Base-by-base conservation (phyloP, 2,797 vertebrate species). In the Muscicapa striata region DNA sequence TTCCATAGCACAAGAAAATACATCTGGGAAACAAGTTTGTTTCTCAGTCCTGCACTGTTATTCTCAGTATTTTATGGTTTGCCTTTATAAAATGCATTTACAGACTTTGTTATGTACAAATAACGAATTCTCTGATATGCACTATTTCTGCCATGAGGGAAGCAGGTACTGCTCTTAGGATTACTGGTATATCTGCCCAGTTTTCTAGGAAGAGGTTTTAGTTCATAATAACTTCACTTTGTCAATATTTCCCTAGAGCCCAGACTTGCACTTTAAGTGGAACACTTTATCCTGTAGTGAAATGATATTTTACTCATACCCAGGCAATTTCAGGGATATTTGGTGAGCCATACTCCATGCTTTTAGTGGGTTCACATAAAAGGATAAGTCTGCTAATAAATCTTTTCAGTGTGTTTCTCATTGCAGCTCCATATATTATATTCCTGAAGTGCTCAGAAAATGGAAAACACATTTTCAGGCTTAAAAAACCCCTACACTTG, bases 321-420 rank as follows among this genome's bases (percentile, higher is more conserved):
- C 66, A 77, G 49, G 54, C 89, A 93, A 85, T 95, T 96, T 91
- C 91, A 84, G 83, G 22, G 87, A 63, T 86, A 74, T 89, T 87
- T 67, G 38, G 59, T 76, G 48, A 94, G 63, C 34, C 38, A 51
- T 89, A n/a, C 76, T 66, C 78, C 57, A 75, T 52, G 68, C 46
- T 95, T 93, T 95, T 91, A 95, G 68, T 90, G 66, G 52, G 45
- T 94, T 84, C 83, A 85, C 64, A 85, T 88, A 93, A 94, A 95
- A 59, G 40, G 64, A 30, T 91, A 78, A 82, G 38, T 73, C 59
- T 93, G 16, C 55, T 79, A 64, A 68, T 84, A 94, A 94, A 91
- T 40, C 48, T 89, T 68, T 54, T 9, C 48, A 73, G 14, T 2
- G 9, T 34, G 38, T 41, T 90, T 57, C 70, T n/a, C 40, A 75